These are phyloP conservation scores for Crenichthys baileyi DNA, from an alignment of 2,797 vertebrate genomes.

Conservation along the genomic window DNA sequence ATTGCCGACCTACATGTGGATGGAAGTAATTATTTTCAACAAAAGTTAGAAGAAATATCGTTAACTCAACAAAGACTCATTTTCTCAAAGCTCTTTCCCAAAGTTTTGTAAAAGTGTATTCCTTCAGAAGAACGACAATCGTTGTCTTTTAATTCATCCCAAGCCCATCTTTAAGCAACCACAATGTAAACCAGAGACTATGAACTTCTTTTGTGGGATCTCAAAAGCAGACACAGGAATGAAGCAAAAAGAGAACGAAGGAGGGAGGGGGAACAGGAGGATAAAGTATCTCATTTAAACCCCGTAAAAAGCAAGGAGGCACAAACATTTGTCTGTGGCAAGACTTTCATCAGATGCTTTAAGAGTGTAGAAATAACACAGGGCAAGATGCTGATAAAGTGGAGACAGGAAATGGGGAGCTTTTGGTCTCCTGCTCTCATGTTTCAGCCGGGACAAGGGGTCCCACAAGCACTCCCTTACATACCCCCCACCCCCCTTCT, in stretches of 20 bases:
- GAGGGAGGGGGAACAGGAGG: conserved; percentile 23
- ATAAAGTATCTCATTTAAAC: conserved; percentile 79
- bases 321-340: conserved; percentile 82
- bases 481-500: neutral
- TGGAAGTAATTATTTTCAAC: conserved; percentile 42
- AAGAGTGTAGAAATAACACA: conserved; percentile 75
- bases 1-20: conserved; percentile 11
- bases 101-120: conserved; percentile 58
- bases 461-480: neutral
- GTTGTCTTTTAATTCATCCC: conserved; percentile 69
- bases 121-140: conserved; percentile 58
- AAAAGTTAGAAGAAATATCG: conserved; percentile 29
- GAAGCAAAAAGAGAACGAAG: conserved; percentile 33
- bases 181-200: conserved; percentile 82
- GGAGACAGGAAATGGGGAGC: conserved; percentile 79
- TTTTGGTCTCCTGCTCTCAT: conserved; percentile 72
- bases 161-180: conserved; percentile 52
- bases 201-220: conserved; percentile 74
- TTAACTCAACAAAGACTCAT: conserved; percentile 9
- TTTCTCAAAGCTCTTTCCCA: conserved; percentile 19
- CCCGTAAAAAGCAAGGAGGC: conserved; percentile 78
- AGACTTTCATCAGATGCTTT: conserved; percentile 79
- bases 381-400: conserved; percentile 80
- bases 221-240: conserved; percentile 77
- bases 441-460: conserved; percentile 68